Evolutionary conservation across 2,113 vertebrate genomes (phyloP).

Genomic region (Sinocyclocheilus maitianheensis): DNA sequence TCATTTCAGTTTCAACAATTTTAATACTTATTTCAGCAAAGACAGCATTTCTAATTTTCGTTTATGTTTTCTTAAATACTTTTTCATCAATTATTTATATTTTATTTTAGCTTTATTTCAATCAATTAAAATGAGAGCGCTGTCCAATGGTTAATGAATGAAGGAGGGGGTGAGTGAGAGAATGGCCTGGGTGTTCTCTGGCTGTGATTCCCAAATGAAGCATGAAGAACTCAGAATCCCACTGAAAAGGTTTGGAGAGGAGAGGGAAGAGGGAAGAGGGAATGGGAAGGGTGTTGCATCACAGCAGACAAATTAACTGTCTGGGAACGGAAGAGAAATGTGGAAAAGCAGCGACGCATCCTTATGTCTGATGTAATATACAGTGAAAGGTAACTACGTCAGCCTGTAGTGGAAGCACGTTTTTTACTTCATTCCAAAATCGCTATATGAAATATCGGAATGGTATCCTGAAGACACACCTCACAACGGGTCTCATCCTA

Average conservation of each 20-base stretch:
- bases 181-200: conserved; percentile 60
- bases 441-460: neutral
- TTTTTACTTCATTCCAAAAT: neutral
- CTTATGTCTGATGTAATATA: neutral
- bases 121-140: neutral
- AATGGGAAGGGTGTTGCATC: neutral
- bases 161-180: conserved; percentile 41
- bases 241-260: too few relatives aligned
- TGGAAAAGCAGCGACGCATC: too few relatives aligned
- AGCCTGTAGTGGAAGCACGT: neutral
- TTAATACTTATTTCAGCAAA: neutral
- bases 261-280: neutral
- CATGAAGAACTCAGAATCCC: too few relatives aligned
- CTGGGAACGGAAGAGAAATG: too few relatives aligned
- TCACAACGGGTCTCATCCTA: neutral
- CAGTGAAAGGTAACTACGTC: neutral
- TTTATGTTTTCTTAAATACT: neutral
- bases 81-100: neutral
- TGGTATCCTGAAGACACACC: neutral
- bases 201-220: conserved; percentile 57
- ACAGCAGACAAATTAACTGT: too few relatives aligned
- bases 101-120: neutral
- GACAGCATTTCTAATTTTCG: neutral
- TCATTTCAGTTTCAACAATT: neutral
- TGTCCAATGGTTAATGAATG: conserved; percentile 17